phyloP scores from a whole-genome alignment of 2,797 vertebrate species.

The Pyrrhura leucotis region DNA sequence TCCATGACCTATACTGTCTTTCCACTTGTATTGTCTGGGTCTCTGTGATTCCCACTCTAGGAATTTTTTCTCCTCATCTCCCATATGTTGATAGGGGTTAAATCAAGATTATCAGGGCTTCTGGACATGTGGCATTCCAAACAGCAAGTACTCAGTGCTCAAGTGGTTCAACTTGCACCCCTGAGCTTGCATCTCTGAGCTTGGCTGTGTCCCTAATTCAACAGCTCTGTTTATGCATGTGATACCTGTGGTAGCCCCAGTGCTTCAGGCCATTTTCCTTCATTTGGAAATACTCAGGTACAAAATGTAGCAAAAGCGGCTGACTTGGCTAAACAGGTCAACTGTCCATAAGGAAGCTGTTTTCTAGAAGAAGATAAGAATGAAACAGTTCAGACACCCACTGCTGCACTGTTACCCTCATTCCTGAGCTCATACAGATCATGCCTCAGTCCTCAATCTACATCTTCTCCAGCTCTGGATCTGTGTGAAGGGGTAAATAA shows the following conservation, averaged over 20 bases:
- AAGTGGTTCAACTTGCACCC: background rate
- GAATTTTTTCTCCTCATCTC: background rate
- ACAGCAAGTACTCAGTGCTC: background rate
- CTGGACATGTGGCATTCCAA: background rate
- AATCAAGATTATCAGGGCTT: background rate
- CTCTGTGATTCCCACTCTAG: background rate
- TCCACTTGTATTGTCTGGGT: background rate
- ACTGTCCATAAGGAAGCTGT: background rate
- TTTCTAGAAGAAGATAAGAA: background rate
- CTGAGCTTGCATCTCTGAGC: background rate
- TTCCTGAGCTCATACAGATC: background rate
- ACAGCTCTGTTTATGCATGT: background rate
- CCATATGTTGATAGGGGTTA: background rate
- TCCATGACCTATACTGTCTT: rapidly evolving
- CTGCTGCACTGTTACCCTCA: background rate
- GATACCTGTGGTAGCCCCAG: background rate
- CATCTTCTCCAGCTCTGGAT: background rate
- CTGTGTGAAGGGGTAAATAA: rapidly evolving
- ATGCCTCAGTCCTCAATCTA: background rate
- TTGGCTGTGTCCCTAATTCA: background rate
- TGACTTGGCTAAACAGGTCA: background rate
- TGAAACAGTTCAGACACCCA: background rate
- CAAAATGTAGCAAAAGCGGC: background rate
- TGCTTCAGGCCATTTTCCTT: background rate
- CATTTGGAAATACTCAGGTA: background rate